Base-by-base conservation (phyloP, 2,113 vertebrate genomes). In the Dipodomys ordii region DNA sequence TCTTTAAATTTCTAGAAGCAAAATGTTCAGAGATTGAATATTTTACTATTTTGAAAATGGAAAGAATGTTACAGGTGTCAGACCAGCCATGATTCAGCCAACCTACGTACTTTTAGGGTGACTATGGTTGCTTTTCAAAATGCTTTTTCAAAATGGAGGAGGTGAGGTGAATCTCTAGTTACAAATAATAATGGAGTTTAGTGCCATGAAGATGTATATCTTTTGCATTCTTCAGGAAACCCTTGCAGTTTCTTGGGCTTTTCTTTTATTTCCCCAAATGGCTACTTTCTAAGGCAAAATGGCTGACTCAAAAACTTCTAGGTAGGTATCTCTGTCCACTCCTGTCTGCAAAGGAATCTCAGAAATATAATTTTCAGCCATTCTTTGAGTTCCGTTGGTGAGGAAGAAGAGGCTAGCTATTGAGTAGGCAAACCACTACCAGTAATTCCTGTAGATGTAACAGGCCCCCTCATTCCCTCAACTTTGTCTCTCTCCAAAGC, bases 1-100 rank as follows among this genome's bases (percentile, higher is more conserved):
- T 19, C 8, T 86, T 85, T 88, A 80, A 88, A 93, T 11, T 88
- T 92, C 46, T 69, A 78, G 53, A 93, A 93, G 71, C 35, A 74
- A 72, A 82, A n/a, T 90, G 16, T 83, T 90, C 62, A 77, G 28
- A 94, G 44, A 6, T 81, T 64, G 76, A 93, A 0, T 86, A 69
- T 90, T 88, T 95, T 93, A 57, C 46, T 79, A 5, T 4, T 15
- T 57, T 93, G 53, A 90, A 44, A 53, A 74, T 28, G 85, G 71
- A 92, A 81, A 92, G 74, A 82, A 35, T 92, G 85, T 74, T 53
- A 12, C 0, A 5, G 11, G 18, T 72, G 27, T 92, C 83, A 85
- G 60, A 90, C 15, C 27, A 93, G 46, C 82, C 7, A 13, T 62
- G 32, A 86, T 83, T 80, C n/a, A 81, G 81, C 64, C 8, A 28